Base-by-base conservation (phyloP, 2,888 invertebrate species). In the Scaptomyza flava region DNA sequence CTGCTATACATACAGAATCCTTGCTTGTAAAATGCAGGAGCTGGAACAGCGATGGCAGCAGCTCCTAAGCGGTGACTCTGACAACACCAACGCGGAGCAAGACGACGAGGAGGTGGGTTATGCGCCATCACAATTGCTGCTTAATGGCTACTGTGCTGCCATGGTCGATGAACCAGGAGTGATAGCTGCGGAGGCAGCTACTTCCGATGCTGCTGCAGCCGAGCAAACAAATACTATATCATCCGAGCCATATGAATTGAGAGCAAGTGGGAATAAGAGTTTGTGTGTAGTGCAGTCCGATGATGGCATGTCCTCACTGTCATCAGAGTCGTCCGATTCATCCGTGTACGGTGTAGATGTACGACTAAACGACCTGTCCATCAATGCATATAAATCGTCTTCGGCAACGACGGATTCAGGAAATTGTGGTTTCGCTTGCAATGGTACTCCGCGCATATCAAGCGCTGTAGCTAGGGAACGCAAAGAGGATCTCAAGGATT, bases 11-110 rank as follows among this genome's bases (percentile, higher is more conserved):
- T 81, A 30, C 81, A 97, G 96, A 92, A 96, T 97, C 77, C 92
- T 97, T 61, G 97, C 96, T 1, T 94, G 94, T 66, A 94, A 97
- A 91, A 95, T 97, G 79, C 94, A 95, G n/a, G 96, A 97, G 91
- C 92, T 97, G 48, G 97, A 97, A 85, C 95, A 95, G 89, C 94
- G 96, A 50, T 92, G 96, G 76, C 95, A 96, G 89, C 93, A 93
- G 70, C 92, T 94, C 86, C 93, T 94, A 59, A 94, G 93, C 63
- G 72, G 80, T 5, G 87, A 80, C 31, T 76, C 81, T 0, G 73
- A 77, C 4, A 59, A 58, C 41, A 58, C 36, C 1, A 27, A 45
- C 4, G 51, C 27, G 11, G 85, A 59, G 38, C 93, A 86, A 7
- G 80, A 80, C 1, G 53, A 73, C 14, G 75, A 77, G 8, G 78